A percentile compares a stretch with the other conserved stretches of the same genome.
These are phyloP conservation scores for Brachionus rubens DNA, from an alignment of 1,140 invertebrate genomes.

Conservation along the genomic window DNA sequence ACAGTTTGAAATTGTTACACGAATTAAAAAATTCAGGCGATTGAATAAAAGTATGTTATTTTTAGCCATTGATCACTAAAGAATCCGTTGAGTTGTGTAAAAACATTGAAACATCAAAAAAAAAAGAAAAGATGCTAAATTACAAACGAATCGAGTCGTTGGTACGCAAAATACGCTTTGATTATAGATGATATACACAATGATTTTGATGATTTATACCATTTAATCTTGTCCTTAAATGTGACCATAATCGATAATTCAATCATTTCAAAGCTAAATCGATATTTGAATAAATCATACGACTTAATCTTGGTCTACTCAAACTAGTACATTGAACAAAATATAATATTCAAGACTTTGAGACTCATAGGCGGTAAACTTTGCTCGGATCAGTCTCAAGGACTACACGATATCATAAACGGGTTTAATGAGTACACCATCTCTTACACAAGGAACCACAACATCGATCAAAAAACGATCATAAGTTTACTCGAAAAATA, in stretches of 20 bases:
- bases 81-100: neutral
- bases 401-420: neutral
- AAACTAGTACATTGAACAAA: neutral
- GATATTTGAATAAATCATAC: neutral
- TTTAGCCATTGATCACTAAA: constrained; percentile 5
- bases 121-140: neutral
- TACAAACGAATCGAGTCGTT: constrained; percentile 15
- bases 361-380: too few species aligned
- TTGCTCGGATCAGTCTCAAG: too few species aligned
- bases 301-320: neutral
- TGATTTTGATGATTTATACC: neutral
- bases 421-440: neutral
- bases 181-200: neutral
- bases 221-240: constrained; percentile 20
- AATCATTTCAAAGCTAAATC: neutral
- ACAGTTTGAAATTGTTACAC: neutral
- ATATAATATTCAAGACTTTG: neutral
- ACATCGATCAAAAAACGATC: neutral
- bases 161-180: neutral
- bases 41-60: neutral
- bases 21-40: neutral
- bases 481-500: neutral
- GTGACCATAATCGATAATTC: neutral
- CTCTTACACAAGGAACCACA: neutral
- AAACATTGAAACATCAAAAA: neutral